Evolutionary conservation across 2,113 vertebrate genomes (phyloP).

Genomic region (Barbus barbus): DNA sequence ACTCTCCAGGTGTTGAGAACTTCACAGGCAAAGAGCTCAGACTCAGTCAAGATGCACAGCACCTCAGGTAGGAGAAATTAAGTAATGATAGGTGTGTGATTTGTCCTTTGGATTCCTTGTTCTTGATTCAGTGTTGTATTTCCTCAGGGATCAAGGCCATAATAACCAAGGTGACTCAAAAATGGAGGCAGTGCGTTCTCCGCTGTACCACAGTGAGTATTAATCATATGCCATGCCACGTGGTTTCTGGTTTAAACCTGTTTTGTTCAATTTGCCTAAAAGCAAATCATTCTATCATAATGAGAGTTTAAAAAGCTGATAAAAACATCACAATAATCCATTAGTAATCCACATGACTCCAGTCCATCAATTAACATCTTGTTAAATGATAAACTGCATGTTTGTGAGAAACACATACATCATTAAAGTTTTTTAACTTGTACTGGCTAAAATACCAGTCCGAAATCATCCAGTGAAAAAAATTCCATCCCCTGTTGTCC

Average conservation of each 20-base stretch:
- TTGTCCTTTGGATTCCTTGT: not conserved
- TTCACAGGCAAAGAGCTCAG: constrained; percentile 70
- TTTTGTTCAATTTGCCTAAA: no score
- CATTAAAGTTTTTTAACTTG: no score
- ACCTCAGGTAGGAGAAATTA: constrained; percentile 78
- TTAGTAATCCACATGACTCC: not conserved
- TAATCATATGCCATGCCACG: not conserved
- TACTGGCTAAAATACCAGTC: no score
- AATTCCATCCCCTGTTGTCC: no score
- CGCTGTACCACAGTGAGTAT: constrained; percentile 71
- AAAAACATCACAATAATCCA: not conserved
- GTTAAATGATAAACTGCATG: no score
- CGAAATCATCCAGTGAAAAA: no score
- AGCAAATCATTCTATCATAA: not conserved
- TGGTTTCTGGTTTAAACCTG: not conserved
- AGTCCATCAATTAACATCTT: no score
- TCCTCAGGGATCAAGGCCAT: constrained; percentile 73
- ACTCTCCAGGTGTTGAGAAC: constrained; percentile 83
- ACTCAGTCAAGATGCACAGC: constrained; percentile 67
- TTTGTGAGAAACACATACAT: no score
- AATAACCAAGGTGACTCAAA: constrained; percentile 68
- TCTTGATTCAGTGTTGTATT: not conserved
- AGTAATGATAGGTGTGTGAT: not conserved
- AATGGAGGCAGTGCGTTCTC: constrained; percentile 62
- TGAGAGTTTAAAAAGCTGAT: not conserved